Evolutionary conservation across 2,888 invertebrate genomes (phyloP).

Genomic region (Gasteruption jaculator): DNA sequence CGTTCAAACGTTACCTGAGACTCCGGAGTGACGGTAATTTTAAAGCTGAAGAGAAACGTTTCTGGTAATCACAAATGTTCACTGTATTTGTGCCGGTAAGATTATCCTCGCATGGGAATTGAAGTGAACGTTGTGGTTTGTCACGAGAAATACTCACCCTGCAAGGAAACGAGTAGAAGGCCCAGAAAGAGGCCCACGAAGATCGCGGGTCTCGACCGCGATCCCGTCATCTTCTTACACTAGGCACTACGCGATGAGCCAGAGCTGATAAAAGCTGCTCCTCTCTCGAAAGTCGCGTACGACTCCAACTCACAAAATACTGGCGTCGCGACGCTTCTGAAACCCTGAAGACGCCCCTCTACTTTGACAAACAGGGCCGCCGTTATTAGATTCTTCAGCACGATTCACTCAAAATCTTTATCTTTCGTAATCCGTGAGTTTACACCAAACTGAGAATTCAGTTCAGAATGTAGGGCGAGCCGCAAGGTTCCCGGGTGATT

Average conservation of each 20-base stretch:
- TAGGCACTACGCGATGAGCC: slow-evolving; percentile 47
- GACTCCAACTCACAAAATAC: slow-evolving; percentile 45
- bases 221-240: slow-evolving; percentile 59
- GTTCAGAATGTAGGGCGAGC: too few relatives aligned
- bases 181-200: slow-evolving; percentile 56
- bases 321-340: slow-evolving; percentile 40
- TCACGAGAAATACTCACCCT: slow-evolving; percentile 52
- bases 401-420: too few relatives aligned
- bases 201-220: slow-evolving; percentile 56
- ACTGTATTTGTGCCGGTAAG: not conserved
- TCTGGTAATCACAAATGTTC: not conserved
- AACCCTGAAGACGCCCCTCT: slow-evolving; percentile 36
- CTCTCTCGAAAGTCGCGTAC: slow-evolving; percentile 42
- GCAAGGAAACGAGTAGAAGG: slow-evolving; percentile 57
- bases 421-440: too few relatives aligned
- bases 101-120: not conserved
- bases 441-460: too few relatives aligned
- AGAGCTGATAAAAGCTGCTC: slow-evolving; percentile 42
- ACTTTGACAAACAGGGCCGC: slow-evolving; percentile 17
- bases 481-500: too few relatives aligned
- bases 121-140: slow-evolving; percentile 6
- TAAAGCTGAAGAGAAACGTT: not conserved
- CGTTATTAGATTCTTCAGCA: too few relatives aligned
- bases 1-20: too few relatives aligned
- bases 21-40: too few relatives aligned